Evolutionary conservation across 2,113 vertebrate genomes (phyloP), one percentile per base, ranked within the genome.

Genomic region (Tetraodon nigroviridis): DNA sequence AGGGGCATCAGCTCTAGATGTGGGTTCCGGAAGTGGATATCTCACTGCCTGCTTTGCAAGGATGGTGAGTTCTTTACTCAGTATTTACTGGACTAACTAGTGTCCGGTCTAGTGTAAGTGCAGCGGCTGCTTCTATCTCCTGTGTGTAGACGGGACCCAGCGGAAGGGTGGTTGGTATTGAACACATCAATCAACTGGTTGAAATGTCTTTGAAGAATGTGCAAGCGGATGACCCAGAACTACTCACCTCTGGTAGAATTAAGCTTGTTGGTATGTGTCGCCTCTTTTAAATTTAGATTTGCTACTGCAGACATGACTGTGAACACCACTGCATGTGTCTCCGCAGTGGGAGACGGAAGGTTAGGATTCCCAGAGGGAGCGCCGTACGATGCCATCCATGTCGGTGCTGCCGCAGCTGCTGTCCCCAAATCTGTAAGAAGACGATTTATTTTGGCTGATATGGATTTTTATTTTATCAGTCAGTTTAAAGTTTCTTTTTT

Each of bases 11-110:
- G 93, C 89, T 0, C 68, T 96, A 78, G 94, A 96, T 73, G 93
- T 96, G n/a, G 94, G 94, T 0, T 95, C 94, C 48, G 94, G 94
- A 24, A 96, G 94, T 3, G 94, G 93, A 18, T 96, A 94, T 64
- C 93, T 96, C 37, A 94, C 94, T 0, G 91, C 91, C 1, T 96
- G 94, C 83, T 94, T 96, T 55, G 93, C 94, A 61, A 91, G 93
- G 77, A 95, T 96, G 94, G 94, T 95, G 64, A 86, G 87, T 58
- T 70, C 6, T 16, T 18, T n/a, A n/a, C 32, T 14, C 32, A 55
- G 17, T 17, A 2, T 53, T 59, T 29, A 19, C 51, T 22, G 48
- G 4, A 19, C 3, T 51, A 8, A 32, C 4, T 7, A 17, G 17
- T 10, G 24, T 13, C 2, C 57, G 11, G 14, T 29, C 53, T 42